phyloP scores from a whole-genome alignment of 2,888 invertebrate species.

The Pristionchus exspectatus region DNA sequence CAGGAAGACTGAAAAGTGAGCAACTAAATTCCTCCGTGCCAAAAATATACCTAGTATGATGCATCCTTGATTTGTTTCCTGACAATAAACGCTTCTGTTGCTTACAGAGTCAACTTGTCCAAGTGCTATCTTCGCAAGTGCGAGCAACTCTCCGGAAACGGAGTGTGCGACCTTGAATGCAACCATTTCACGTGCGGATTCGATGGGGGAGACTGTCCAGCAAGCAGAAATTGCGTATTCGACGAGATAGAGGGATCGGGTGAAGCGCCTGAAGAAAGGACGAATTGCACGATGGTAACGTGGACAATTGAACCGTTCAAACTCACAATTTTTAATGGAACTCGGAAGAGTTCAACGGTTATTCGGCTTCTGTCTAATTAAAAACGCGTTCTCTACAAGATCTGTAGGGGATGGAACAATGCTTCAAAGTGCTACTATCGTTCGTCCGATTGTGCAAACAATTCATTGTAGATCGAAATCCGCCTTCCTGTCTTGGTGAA shows the following conservation, averaged over 20 bases:
- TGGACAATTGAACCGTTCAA: no score
- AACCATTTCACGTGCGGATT: slow-evolving; percentile 97
- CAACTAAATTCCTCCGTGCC: not conserved
- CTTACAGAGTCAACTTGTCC: not conserved
- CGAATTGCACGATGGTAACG: slow-evolving; percentile 37
- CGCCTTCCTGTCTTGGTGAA: slow-evolving; percentile 66
- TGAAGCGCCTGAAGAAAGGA: slow-evolving; percentile 37
- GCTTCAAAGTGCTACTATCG: no score
- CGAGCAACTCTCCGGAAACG: slow-evolving; percentile 87
- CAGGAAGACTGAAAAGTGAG: slow-evolving; percentile 72
- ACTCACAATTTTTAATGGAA: not conserved
- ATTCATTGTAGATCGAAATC: slow-evolving; percentile 62
- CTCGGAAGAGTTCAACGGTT: not conserved
- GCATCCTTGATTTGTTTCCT: not conserved
- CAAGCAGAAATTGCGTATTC: slow-evolving; percentile 89
- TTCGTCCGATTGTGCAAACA: no score
- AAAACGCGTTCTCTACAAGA: no score
- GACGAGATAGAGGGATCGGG: slow-evolving; percentile 95
- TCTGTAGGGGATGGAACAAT: no score
- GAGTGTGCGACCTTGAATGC: slow-evolving; percentile 94
- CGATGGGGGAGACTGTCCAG: slow-evolving; percentile 90
- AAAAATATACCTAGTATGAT: not conserved
- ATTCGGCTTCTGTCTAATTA: not conserved
- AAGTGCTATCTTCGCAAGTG: not conserved
- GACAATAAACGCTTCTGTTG: not conserved